Percentiles rank a stretch among this genome's conserved stretches.
phyloP scores from a whole-genome alignment of 2,797 vertebrate genomes.

The Clarias laeviceps region DNA sequence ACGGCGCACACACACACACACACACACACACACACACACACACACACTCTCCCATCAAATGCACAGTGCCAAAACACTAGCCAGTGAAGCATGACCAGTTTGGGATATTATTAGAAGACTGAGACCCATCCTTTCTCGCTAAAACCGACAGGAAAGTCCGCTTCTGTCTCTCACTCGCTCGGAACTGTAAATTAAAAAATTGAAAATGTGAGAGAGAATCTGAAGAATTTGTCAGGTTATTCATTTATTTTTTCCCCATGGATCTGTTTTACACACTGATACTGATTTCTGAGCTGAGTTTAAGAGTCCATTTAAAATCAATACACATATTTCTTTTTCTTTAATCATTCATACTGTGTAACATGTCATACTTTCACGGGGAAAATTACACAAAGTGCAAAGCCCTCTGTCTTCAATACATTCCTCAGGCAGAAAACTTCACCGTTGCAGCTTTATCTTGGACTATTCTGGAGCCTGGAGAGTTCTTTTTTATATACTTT shows the following conservation, averaged over 20 bases:
- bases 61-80: background rate
- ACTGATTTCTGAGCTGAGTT: background rate
- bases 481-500: background rate
- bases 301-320: too few species aligned
- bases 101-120: background rate
- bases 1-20: background rate
- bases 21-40: background rate
- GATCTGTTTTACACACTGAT: background rate
- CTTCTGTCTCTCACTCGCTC: background rate
- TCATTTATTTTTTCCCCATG: background rate
- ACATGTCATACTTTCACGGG: too few species aligned
- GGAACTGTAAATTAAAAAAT: background rate
- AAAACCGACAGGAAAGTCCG: background rate
- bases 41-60: background rate
- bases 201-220: background rate
- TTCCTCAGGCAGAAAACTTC: background rate
- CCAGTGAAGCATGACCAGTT: background rate
- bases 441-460: background rate
- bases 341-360: background rate
- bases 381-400: background rate
- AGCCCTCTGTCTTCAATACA: background rate
- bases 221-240: background rate
- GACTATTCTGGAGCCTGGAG: background rate
- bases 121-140: background rate
- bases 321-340: background rate